Evolutionary conservation across 2,888 invertebrate genomes (phyloP).

Genomic region (Euphydryas editha): DNA sequence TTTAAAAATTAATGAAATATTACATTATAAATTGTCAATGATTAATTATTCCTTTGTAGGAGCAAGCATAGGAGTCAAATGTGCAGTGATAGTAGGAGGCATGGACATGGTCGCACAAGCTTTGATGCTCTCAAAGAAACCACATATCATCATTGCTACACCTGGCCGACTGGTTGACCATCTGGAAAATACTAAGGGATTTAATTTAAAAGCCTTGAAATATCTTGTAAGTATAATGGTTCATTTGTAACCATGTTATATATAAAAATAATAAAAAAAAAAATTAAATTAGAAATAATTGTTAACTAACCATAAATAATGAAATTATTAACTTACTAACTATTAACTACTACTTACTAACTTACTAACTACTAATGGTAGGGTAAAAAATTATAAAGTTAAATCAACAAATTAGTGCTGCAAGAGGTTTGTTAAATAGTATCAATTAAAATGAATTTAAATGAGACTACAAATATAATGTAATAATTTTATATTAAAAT

Average conservation of each 20-base stretch:
- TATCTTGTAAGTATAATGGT: conserved; percentile 86
- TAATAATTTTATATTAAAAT: no score
- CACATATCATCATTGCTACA: conserved; percentile 98
- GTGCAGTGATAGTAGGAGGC: conserved; percentile 98
- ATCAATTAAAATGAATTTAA: no score
- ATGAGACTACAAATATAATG: no score
- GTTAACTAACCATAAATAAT: no score
- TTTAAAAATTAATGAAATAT: neutral
- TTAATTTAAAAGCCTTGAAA: conserved; percentile 94
- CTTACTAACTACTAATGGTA: no score
- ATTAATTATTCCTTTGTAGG: conserved; percentile 74
- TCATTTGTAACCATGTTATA: neutral
- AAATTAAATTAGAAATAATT: no score
- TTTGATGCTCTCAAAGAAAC: conserved; percentile 95
- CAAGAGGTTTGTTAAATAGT: no score
- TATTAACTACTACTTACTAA: no score
- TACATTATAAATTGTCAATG: neutral
- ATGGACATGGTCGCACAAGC: conserved; percentile 99
- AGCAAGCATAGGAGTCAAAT: conserved; percentile 95
- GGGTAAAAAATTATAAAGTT: no score
- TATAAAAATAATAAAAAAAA: no score
- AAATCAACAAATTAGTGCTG: no score
- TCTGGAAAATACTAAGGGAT: conserved; percentile 98
- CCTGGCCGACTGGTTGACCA: conserved; percentile 98
- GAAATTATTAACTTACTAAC: no score